phyloP scores from a whole-genome alignment of 2,113 vertebrate genomes.

The Sprattus sprattus region DNA sequence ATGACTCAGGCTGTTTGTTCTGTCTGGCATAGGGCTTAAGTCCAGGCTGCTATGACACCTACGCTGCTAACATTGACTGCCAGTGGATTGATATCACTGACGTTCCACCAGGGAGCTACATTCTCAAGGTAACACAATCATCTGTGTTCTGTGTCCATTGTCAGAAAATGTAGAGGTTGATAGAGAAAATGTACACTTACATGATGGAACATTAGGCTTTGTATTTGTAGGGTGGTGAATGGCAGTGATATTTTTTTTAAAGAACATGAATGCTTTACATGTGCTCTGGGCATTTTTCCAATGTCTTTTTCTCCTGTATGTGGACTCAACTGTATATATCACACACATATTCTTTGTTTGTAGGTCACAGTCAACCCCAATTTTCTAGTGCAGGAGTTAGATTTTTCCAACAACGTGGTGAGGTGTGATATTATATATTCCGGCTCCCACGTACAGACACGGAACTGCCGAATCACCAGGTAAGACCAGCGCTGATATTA shows the following conservation, averaged over 20 bases:
- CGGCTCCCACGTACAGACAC: conserved; percentile 74
- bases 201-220: background rate
- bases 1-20: background rate
- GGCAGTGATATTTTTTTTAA: background rate
- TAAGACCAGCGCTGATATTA: conserved; percentile 36
- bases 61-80: conserved; percentile 83
- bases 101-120: conserved; percentile 77
- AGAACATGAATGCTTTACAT: background rate
- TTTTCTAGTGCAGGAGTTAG: conserved; percentile 73
- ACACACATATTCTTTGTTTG: conserved; percentile 1
- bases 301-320: background rate
- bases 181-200: background rate
- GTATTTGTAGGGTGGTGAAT: background rate
- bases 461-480: conserved; percentile 75
- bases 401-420: conserved; percentile 79
- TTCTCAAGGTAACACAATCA: conserved; percentile 70
- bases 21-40: conserved; percentile 73
- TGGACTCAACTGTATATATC: background rate
- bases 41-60: conserved; percentile 81
- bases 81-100: conserved; percentile 87
- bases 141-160: background rate
- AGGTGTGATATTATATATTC: conserved; percentile 78
- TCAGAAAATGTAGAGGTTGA: no score
- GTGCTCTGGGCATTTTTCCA: background rate
- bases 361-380: conserved; percentile 81